A percentile compares a stretch with the other conserved stretches of the same genome.
Evolutionary conservation across 2,888 invertebrate genomes (phyloP).

Genomic region (Caenorhabditis sulstoni): DNA sequence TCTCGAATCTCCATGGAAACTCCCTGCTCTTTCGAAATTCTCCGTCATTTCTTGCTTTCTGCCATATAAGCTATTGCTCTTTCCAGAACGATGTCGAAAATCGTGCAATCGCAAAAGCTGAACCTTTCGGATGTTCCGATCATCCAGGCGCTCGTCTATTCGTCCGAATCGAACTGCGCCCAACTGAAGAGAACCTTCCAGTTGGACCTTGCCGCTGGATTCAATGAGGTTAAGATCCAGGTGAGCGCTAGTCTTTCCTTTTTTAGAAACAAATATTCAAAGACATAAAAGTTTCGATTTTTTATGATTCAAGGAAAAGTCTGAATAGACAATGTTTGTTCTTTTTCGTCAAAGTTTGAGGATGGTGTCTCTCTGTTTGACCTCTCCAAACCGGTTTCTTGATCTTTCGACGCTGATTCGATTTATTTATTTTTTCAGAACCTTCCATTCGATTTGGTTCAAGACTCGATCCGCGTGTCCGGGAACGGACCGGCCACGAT

Average conservation of each 20-base stretch:
- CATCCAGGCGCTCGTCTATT: conserved; percentile 47
- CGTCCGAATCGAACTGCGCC: conserved; percentile 47
- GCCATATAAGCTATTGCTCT: too few species aligned
- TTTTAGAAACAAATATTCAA: too few species aligned
- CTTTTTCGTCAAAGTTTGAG: conserved; percentile 12
- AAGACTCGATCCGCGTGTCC: conserved; percentile 46
- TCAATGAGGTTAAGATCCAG: conserved; percentile 48
- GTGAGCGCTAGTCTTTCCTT: conserved; percentile 15
- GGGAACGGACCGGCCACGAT: conserved; percentile 45
- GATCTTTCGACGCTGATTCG: not conserved
- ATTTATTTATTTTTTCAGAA: conserved; percentile 35
- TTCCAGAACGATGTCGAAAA: conserved; percentile 14
- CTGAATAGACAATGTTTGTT: conserved; percentile 11
- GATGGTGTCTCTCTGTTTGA: not conserved
- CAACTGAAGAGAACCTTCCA: conserved; percentile 49
- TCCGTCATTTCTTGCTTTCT: not conserved
- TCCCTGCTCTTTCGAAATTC: conserved; percentile 15
- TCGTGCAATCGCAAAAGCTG: conserved; percentile 42
- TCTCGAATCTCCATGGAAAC: conserved; percentile 39
- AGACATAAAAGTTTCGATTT: too few species aligned
- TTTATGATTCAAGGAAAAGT: not conserved
- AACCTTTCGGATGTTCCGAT: conserved; percentile 46
- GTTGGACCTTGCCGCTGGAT: conserved; percentile 31
- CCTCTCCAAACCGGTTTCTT: conserved; percentile 20
- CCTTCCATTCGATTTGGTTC: conserved; percentile 49